These are phyloP conservation scores for Drosophila kuntzei DNA, from an alignment of 2,888 invertebrate genomes.

Conservation along the genomic window DNA sequence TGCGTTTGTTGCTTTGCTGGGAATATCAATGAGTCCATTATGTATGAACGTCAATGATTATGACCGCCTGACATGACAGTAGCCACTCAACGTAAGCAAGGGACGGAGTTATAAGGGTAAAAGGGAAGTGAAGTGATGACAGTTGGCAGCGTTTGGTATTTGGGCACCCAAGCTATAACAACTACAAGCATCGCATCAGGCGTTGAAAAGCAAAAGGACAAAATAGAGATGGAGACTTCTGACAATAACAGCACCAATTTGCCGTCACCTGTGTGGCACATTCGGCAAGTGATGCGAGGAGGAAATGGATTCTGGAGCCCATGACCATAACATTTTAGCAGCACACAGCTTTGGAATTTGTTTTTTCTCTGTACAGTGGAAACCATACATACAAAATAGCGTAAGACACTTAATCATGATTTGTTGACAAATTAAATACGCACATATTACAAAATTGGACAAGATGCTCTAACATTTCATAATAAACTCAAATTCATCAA, in stretches of 20 bases:
- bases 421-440: not conserved
- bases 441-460: not conserved
- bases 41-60: constrained; percentile 80
- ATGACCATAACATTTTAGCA: constrained; percentile 74
- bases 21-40: constrained; percentile 77
- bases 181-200: no score
- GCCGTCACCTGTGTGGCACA: constrained; percentile 76
- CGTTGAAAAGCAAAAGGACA: not conserved
- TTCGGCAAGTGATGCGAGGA: constrained; percentile 48
- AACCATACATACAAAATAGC: not conserved
- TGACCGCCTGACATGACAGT: constrained; percentile 78
- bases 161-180: constrained; percentile 40
- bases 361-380: constrained; percentile 35
- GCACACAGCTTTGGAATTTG: constrained; percentile 52
- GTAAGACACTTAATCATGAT: not conserved
- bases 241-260: constrained; percentile 79
- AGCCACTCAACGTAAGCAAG: constrained; percentile 38
- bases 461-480: not conserved
- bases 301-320: constrained; percentile 34
- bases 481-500: not conserved
- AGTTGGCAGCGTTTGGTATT: constrained; percentile 69
- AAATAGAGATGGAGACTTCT: constrained; percentile 20
- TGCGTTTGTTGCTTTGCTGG: constrained; percentile 59
- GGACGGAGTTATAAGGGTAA: not conserved
- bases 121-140: constrained; percentile 50